Evolutionary conservation across 2,113 vertebrate species (phyloP), one percentile per base, ranked within the genome.

Genomic region (Tringa solitaria): DNA sequence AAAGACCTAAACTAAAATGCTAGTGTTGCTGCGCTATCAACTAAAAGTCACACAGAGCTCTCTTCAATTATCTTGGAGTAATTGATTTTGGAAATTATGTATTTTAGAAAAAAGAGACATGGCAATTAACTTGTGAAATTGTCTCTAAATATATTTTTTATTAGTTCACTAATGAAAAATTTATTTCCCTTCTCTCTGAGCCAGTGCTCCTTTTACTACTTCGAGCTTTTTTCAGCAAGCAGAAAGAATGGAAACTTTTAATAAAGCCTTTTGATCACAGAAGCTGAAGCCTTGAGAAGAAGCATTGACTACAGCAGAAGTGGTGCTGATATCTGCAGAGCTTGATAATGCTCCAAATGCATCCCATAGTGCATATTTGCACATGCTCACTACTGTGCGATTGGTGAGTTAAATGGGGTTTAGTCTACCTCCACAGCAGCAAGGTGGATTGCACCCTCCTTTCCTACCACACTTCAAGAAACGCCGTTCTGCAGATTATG

Each of bases 121-220:
- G 53, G 22, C 51, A 85, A 79, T 69, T 84, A 81, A 63, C n/a
- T 89, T 86, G 56, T 59, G 48, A 79, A 50, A 83, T 67, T 59
- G 43, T 86, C 67, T 46, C 70, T 76, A 73, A 63, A 23, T 79
- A 33, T 9, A 14, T 15, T 68, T 84, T 86, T 83, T 56, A 45
- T 69, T 92, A 17, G 17, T 39, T 74, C 37, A 80, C 51, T 91
- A 94, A 79, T 41, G 22, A 76, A 90, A 89, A 67, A 63, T 41
- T 54, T 89, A 75, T 91, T 86, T 95, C n/a, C 61, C n/a, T 90
- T 95, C 43, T 96, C 60, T 90, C 72, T 93, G 87, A 89, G 72
- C 61, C 68, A 94, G 63, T 64, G 28, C 26, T 79, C 22, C 48
- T 69, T 90, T 89, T 83, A 84, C 72, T 94, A 68, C 48, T 54